Base-by-base conservation (phyloP, 92 coral and sea anemone genomes). In the Paramuricea clavata region DNA sequence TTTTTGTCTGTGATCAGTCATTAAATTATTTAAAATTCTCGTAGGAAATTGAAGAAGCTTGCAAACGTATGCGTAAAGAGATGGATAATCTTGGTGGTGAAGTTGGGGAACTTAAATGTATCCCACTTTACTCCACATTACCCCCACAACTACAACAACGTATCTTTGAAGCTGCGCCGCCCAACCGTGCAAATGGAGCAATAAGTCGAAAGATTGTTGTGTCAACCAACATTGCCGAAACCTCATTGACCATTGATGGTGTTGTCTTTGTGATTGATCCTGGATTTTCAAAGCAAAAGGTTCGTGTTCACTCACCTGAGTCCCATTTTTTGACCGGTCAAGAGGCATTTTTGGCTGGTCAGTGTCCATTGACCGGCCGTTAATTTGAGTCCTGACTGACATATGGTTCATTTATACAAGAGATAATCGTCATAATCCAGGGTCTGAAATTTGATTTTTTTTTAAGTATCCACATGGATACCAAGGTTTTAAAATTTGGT, bases 181-280 rank as follows among this genome's bases (percentile, higher is more conserved):
- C 98, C 17, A 94, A 97, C 68, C 89, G 95, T 26, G 85, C 99
- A 34, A 97, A 93, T 69, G 99, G 99, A 57, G 96, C 97, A 54
- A 91, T 97, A 36, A 97, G 99, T 4, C 97, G 99, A 83, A 97
- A 97, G 92, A 92, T 93, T 78, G 99, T 97, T 0, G 92, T 97
- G 62, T 96, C 99, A 0, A 97, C 99, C 36, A 97, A 97, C 88
- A 95, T 95, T 69, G 98, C 98, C 1, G 99, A 97, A 87, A 97
- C 99, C 3, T 97, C 99, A 6, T 83, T 95, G 47, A 97, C 99
- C 33, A 97, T 97, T 74, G 99, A 97, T 82, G 99, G 99, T 12
- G 99, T 97, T n/a, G 99, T 97, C 68, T 97, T 97, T 88, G 99
- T 95, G 35, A 97, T 97, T 80, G 99, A 97, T 85, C 99, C 99